Evolutionary conservation across 2,888 invertebrate genomes (phyloP).

Genomic region (Ormia ochracea): DNA sequence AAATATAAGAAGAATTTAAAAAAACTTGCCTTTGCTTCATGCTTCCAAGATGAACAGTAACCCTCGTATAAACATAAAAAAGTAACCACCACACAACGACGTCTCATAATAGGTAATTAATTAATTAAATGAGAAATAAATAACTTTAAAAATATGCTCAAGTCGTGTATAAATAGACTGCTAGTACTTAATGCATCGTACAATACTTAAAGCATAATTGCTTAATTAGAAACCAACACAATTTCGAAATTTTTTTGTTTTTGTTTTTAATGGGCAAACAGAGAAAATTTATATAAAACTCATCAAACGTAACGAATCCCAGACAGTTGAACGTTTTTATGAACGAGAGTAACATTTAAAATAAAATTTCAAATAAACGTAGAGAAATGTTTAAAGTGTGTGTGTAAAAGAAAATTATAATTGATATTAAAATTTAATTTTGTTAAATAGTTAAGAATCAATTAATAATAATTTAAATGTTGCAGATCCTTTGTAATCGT

Average conservation of each 20-base stretch:
- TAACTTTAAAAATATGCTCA: slow-evolving; percentile 21
- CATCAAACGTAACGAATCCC: slow-evolving; percentile 34
- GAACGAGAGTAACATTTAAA: slow-evolving; percentile 38
- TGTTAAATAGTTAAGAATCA: background rate
- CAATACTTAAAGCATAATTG: slow-evolving; percentile 30
- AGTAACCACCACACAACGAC: background rate
- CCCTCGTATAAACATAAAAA: background rate
- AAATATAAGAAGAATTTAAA: too few relatives aligned
- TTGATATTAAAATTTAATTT: background rate
- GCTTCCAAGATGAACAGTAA: background rate
- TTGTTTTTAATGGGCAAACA: background rate
- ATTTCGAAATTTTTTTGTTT: background rate
- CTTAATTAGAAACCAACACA: slow-evolving; percentile 45
- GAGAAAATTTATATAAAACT: slow-evolving; percentile 50
- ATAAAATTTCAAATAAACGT: background rate
- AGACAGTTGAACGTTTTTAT: slow-evolving; percentile 38
- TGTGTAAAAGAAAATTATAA: background rate
- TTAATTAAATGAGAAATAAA: slow-evolving; percentile 39
- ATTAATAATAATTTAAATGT: slow-evolving; percentile 39
- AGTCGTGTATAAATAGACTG: background rate
- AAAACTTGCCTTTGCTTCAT: too few relatives aligned
- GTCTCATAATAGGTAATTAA: slow-evolving; percentile 26
- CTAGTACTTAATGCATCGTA: background rate
- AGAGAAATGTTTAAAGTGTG: slow-evolving; percentile 53
- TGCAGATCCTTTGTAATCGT: slow-evolving; percentile 38